Base-by-base conservation (phyloP, 2,888 invertebrate genomes). In the Perithous albicinctus region DNA sequence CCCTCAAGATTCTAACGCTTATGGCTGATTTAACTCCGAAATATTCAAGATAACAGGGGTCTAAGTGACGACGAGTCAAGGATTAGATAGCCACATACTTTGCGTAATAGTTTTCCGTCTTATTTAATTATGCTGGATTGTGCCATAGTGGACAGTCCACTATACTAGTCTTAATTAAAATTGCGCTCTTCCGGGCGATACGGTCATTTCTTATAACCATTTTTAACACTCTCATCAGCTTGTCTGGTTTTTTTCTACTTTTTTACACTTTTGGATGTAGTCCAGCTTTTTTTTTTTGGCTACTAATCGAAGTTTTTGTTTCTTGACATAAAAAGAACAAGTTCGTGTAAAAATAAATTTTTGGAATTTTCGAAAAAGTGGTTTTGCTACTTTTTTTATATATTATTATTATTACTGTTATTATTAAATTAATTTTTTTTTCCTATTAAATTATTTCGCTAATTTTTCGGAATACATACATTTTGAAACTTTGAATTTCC, bases 21-120 rank as follows among this genome's bases (percentile, higher is more conserved):
- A n/a, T 51, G 29, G 12, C 61, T 35, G 29, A 6, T 18, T 15
- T 1, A 18, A 18, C 10, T 32, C 23, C 12, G 2, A 48, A 32
- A 32, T 12, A 8, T 54, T 29, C 6, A 18, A 43, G 61, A 66
- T 72, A 78, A 82, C 56, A 76, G 15, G 26, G 51, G 56, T 38
- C 20, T 12, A 20, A 6, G n/a, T 10, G 23, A 8, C 10, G 15
- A n/a, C 35, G 5, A 51, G 23, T 41, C 54, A 1, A 20, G 29
- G 23, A 38, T 54, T 56, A 38, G 1, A 54, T 8, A 20, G 35
- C 56, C n/a, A n/a, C n/a, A n/a, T 32, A 8, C 5, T 18, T 73
- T 23, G 38, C 1, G 18, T 41, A 20, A 59, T 43, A 8, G 32
- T 74, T 73, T 74, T 61, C 51, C 23, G 23, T 38, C 38, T 32